phyloP scores from a whole-genome alignment of 1,140 invertebrate species.

The Bradynema listronoti region DNA sequence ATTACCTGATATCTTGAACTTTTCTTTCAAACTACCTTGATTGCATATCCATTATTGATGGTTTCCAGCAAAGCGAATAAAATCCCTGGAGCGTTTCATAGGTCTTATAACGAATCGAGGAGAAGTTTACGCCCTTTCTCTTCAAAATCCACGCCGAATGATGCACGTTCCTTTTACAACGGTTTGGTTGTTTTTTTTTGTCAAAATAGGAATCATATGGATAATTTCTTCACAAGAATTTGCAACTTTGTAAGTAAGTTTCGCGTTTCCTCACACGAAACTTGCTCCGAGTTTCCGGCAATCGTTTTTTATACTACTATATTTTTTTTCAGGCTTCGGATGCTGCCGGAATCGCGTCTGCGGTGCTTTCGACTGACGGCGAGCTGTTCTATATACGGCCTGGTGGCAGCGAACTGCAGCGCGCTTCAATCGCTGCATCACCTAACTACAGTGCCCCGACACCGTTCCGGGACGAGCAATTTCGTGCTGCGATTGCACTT shows the following conservation, averaged over 20 bases:
- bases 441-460: neutral
- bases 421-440: constrained; percentile 3
- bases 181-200: constrained; percentile 4
- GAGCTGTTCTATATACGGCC: constrained; percentile 28
- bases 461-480: constrained; percentile 8
- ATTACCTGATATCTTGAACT: neutral
- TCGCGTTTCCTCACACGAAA: neutral
- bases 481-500: no score
- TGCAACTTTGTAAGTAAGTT: neutral
- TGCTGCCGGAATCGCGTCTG: constrained; percentile 23
- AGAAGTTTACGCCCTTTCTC: constrained; percentile 26
- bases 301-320: neutral
- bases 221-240: constrained; percentile 1
- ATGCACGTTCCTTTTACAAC: constrained; percentile 9
- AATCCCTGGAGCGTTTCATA: constrained; percentile 17
- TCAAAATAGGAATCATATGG: neutral
- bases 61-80: constrained; percentile 11
- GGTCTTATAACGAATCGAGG: constrained; percentile 26
- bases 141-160: constrained; percentile 5
- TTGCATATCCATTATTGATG: no score
- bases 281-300: neutral
- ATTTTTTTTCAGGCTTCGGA: constrained; percentile 18
- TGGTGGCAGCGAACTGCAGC: constrained; percentile 30
- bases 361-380: constrained; percentile 20
- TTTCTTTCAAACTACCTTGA: no score